Percentiles rank a stretch among this genome's conserved stretches.
Evolutionary conservation across 2,888 invertebrate species (phyloP).

Genomic region (Bellardia bayeri): DNA sequence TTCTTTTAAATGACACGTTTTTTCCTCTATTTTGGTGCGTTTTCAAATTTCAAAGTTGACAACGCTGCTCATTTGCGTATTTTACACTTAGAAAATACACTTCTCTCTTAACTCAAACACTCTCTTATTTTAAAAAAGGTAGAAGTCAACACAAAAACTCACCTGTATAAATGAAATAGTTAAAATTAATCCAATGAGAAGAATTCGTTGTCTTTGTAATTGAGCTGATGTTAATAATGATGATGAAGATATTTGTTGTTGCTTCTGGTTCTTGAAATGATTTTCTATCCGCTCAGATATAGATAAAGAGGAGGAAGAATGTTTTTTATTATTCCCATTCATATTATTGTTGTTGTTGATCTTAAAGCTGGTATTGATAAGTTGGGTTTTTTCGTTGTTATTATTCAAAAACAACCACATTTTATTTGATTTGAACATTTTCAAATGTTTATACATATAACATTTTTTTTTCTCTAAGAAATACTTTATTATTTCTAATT

Average conservation of each 20-base stretch:
- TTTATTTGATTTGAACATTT: constrained; percentile 54
- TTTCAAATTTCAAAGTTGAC: too few relatives aligned
- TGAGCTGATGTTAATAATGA: constrained; percentile 34
- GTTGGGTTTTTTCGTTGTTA: constrained; percentile 16
- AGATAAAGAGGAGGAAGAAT: constrained; percentile 19
- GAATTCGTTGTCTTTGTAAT: constrained; percentile 73
- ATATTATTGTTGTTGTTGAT: constrained; percentile 50
- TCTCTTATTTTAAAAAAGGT: not conserved
- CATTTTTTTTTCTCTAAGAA: constrained; percentile 45
- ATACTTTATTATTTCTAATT: not conserved
- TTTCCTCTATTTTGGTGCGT: too few relatives aligned
- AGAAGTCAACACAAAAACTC: constrained; percentile 49
- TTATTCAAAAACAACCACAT: constrained; percentile 36
- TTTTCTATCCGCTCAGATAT: constrained; percentile 65
- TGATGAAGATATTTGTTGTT: constrained; percentile 40
- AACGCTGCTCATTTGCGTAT: not conserved
- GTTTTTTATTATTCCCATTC: constrained; percentile 17
- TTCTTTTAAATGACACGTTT: too few relatives aligned
- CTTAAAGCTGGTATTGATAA: constrained; percentile 39
- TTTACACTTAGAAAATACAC: not conserved
- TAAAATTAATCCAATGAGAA: constrained; percentile 76
- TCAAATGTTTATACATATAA: constrained; percentile 64
- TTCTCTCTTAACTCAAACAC: not conserved
- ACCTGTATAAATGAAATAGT: constrained; percentile 75
- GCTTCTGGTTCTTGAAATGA: constrained; percentile 54